Evolutionary conservation across 92 coral and sea anemone genomes (phyloP).

Genomic region (Actinernus sp.): DNA sequence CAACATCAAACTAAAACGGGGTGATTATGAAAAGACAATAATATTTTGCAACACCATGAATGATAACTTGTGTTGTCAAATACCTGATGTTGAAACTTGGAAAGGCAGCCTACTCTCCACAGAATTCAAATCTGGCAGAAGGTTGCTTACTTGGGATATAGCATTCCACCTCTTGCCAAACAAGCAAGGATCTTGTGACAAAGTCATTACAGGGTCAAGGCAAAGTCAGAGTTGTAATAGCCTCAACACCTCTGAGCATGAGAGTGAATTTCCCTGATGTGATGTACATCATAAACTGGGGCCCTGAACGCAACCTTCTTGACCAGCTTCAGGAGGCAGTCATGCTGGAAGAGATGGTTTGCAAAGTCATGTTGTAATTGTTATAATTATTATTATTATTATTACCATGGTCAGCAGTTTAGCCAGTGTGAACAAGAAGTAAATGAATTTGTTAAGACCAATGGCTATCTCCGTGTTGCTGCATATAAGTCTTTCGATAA

Average conservation of each 20-base stretch:
- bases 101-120: slow-evolving; percentile 7
- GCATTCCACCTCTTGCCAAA: slow-evolving; percentile 35
- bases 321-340: too few relatives aligned
- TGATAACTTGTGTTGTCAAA: slow-evolving; percentile 32
- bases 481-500: slow-evolving; percentile 24
- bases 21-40: not conserved
- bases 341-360: too few relatives aligned
- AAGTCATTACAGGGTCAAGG: slow-evolving; percentile 19
- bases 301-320: too few relatives aligned
- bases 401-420: slow-evolving; percentile 43
- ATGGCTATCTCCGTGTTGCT: slow-evolving; percentile 16
- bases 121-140: not conserved
- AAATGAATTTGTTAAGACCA: slow-evolving; percentile 28
- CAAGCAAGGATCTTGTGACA: slow-evolving; percentile 11
- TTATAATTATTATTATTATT: too few relatives aligned
- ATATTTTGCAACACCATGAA: slow-evolving; percentile 26
- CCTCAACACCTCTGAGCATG: slow-evolving; percentile 42
- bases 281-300: too few relatives aligned
- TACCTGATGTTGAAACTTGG: slow-evolving; percentile 33
- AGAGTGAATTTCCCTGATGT: slow-evolving; percentile 23
- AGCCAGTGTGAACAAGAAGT: slow-evolving; percentile 22
- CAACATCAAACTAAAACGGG: not conserved
- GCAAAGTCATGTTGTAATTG: too few relatives aligned
- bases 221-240: slow-evolving; percentile 17
- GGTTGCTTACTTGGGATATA: slow-evolving; percentile 30